Percentiles rank a stretch among this genome's conserved stretches.
Evolutionary conservation across 2,888 invertebrate species (phyloP).

Genomic region (Drosophila borealis): DNA sequence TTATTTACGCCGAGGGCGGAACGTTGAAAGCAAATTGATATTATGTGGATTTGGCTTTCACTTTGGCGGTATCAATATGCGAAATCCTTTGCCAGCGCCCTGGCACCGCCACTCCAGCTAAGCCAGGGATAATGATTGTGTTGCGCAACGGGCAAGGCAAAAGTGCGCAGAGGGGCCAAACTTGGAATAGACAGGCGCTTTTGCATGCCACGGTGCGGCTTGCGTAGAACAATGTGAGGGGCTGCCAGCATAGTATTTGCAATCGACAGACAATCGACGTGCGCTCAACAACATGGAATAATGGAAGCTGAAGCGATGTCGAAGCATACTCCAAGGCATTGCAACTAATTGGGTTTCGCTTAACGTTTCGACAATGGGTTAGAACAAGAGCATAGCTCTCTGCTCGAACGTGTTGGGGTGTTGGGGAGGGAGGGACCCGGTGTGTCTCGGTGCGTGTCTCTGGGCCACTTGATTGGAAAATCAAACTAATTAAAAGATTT

Average conservation of each 20-base stretch:
- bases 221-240: slow-evolving; percentile 19
- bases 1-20: slow-evolving; percentile 69
- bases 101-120: slow-evolving; percentile 59
- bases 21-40: slow-evolving; percentile 82
- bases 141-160: slow-evolving; percentile 62
- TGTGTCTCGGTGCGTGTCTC: slow-evolving; percentile 33
- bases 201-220: slow-evolving; percentile 60
- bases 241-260: slow-evolving; percentile 52
- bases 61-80: slow-evolving; percentile 77
- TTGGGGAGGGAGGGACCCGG: not conserved
- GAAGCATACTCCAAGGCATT: slow-evolving; percentile 63
- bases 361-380: slow-evolving; percentile 54
- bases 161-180: slow-evolving; percentile 1
- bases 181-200: slow-evolving; percentile 33
- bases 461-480: slow-evolving; percentile 78
- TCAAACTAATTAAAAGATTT: slow-evolving; percentile 83
- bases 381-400: slow-evolving; percentile 40
- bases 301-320: slow-evolving; percentile 63
- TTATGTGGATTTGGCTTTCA: slow-evolving; percentile 81
- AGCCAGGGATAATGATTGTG: slow-evolving; percentile 81
- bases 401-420: too few relatives aligned
- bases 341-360: slow-evolving; percentile 79
- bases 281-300: slow-evolving; percentile 67
- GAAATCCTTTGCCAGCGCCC: slow-evolving; percentile 70
- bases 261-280: slow-evolving; percentile 80